phyloP scores from a whole-genome alignment of 1,140 invertebrate species.

The Neuroterus valhalla region DNA sequence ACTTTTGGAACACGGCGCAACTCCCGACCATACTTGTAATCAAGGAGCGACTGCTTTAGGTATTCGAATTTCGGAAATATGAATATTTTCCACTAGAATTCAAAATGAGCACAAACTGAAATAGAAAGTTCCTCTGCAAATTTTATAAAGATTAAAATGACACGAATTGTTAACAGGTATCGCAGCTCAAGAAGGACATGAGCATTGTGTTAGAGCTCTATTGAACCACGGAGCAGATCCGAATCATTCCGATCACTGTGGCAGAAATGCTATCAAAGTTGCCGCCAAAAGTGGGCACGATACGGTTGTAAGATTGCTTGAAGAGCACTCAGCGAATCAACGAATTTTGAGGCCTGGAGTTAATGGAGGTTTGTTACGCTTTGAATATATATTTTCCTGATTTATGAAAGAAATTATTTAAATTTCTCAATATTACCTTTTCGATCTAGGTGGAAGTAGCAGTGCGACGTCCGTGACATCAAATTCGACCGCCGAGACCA shows the following conservation, averaged over 20 bases:
- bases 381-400: constrained; percentile 24
- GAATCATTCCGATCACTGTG: constrained; percentile 93
- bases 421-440: constrained; percentile 28
- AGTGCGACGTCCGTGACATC: constrained; percentile 79
- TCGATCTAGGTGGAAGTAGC: constrained; percentile 72
- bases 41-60: constrained; percentile 94
- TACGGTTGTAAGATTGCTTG: constrained; percentile 81
- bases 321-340: constrained; percentile 76
- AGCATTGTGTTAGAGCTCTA: constrained; percentile 90
- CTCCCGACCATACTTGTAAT: constrained; percentile 93
- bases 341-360: constrained; percentile 65
- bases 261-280: constrained; percentile 85
- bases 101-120: constrained; percentile 24
- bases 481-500: constrained; percentile 81
- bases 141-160: background rate
- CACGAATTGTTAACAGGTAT: constrained; percentile 76
- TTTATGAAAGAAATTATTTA: background rate
- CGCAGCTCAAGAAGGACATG: constrained; percentile 92
- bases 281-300: constrained; percentile 86
- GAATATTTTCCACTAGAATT: constrained; percentile 31
- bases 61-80: constrained; percentile 57
- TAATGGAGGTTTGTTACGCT: constrained; percentile 51
- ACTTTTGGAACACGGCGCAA: constrained; percentile 85
- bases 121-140: constrained; percentile 4
- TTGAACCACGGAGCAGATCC: constrained; percentile 94